phyloP scores from a whole-genome alignment of 2,797 vertebrate species.

The Bradypodion pumilum region DNA sequence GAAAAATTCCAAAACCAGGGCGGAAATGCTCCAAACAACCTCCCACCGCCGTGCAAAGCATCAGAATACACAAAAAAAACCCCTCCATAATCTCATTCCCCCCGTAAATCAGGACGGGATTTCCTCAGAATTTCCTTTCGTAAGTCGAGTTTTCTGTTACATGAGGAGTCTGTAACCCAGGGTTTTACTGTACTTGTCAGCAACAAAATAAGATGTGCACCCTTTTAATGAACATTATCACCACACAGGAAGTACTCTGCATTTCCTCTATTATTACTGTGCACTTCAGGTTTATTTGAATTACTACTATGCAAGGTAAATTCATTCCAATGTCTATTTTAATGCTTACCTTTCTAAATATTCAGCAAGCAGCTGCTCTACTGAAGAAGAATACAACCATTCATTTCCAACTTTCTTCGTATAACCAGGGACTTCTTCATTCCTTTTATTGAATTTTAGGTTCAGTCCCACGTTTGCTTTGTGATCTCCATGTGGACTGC shows the following conservation, averaged over 20 bases:
- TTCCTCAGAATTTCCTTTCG: too few species aligned
- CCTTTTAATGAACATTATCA: not conserved
- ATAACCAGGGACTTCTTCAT: constrained; percentile 98
- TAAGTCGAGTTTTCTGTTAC: too few species aligned
- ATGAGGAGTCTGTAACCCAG: too few species aligned
- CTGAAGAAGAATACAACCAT: constrained; percentile 95
- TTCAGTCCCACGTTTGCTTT: constrained; percentile 94
- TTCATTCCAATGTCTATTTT: not conserved
- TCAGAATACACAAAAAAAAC: too few species aligned
- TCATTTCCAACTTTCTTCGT: constrained; percentile 95
- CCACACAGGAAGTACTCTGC: not conserved
- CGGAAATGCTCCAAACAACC: too few species aligned
- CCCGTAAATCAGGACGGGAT: too few species aligned
- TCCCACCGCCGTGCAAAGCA: too few species aligned
- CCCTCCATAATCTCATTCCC: too few species aligned
- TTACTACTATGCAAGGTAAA: not conserved
- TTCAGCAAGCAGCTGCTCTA: constrained; percentile 90
- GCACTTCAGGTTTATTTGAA: not conserved
- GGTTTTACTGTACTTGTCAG: too few species aligned
- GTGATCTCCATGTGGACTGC: constrained; percentile 95
- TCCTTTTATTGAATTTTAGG: constrained; percentile 98
- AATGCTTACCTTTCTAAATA: constrained; percentile 89
- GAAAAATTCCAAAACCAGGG: too few species aligned
- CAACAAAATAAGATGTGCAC: not conserved
- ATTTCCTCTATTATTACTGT: not conserved